Evolutionary conservation across 2,113 vertebrate genomes (phyloP).

Genomic region (Dromaius novaehollandiae): DNA sequence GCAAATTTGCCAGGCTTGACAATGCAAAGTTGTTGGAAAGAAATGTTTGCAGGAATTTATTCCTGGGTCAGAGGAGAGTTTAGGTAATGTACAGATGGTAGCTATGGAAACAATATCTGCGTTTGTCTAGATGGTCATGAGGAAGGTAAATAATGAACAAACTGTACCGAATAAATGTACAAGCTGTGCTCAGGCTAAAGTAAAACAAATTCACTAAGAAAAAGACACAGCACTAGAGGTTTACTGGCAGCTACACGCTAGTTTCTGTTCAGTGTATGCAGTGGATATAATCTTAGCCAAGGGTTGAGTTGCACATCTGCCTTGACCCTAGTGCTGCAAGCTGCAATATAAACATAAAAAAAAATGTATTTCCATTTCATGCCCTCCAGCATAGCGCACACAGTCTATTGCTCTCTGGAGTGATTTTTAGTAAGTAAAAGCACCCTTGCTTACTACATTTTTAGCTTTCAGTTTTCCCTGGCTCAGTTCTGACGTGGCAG

Average conservation of each 20-base stretch:
- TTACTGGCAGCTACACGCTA: background rate
- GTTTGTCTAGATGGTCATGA: conserved; percentile 8
- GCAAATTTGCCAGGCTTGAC: background rate
- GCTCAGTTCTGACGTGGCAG: background rate
- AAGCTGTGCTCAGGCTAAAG: background rate
- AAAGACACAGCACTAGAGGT: background rate
- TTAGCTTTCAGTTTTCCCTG: background rate
- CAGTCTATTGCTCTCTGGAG: background rate
- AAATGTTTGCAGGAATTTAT: background rate
- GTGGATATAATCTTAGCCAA: background rate
- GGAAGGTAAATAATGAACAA: conserved; percentile 27
- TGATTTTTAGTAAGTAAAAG: background rate
- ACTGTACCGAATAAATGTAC: background rate
- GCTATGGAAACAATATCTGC: conserved; percentile 43
- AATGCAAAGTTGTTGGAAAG: background rate
- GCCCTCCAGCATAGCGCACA: background rate
- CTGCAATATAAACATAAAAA: background rate
- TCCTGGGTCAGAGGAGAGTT: background rate
- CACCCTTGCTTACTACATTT: rapidly evolving
- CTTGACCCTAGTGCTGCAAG: background rate
- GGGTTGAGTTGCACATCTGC: background rate
- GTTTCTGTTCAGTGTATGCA: background rate
- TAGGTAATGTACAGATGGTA: conserved; percentile 8
- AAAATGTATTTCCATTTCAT: background rate
- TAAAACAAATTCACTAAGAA: conserved; percentile 13